A percentile compares a stretch with the other conserved stretches of the same genome.
phyloP scores from a whole-genome alignment of 1,140 invertebrate species.

The Ceratoteleas bidentatus region DNA sequence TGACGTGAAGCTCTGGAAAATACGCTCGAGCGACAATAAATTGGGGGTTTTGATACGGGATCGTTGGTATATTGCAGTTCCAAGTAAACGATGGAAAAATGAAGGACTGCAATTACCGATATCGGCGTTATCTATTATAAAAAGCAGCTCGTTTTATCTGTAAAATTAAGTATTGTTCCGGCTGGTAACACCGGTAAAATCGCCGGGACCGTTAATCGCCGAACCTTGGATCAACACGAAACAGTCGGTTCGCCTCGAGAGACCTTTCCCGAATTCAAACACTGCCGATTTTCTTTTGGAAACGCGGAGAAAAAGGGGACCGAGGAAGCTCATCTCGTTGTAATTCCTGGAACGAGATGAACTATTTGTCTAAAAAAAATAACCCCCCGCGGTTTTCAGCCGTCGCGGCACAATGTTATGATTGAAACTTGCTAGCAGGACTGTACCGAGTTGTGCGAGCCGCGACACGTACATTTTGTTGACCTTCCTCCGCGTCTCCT shows the following conservation, averaged over 20 bases:
- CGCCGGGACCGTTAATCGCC: slow-evolving; percentile 32
- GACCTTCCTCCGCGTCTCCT: slow-evolving; percentile 61
- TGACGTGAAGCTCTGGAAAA: no score
- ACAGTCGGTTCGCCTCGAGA: slow-evolving; percentile 7
- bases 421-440: slow-evolving; percentile 72
- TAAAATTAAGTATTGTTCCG: slow-evolving; percentile 1
- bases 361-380: slow-evolving; percentile 28
- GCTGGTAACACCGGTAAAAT: slow-evolving; percentile 7
- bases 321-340: slow-evolving; percentile 9
- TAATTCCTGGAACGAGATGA: slow-evolving; percentile 18
- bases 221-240: background rate
- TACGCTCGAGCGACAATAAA: no score
- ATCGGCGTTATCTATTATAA: no score
- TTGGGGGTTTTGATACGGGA: no score
- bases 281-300: slow-evolving; percentile 1
- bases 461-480: slow-evolving; percentile 76
- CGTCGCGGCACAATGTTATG: slow-evolving; percentile 71
- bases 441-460: slow-evolving; percentile 77
- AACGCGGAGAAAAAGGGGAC: background rate
- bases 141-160: no score
- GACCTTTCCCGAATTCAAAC: slow-evolving; percentile 12
- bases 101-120: background rate
- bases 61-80: no score
- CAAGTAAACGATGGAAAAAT: no score
- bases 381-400: slow-evolving; percentile 26